These are phyloP conservation scores for Drosophila tropicalis DNA, from an alignment of 1,140 invertebrate species.

Conservation along the genomic window DNA sequence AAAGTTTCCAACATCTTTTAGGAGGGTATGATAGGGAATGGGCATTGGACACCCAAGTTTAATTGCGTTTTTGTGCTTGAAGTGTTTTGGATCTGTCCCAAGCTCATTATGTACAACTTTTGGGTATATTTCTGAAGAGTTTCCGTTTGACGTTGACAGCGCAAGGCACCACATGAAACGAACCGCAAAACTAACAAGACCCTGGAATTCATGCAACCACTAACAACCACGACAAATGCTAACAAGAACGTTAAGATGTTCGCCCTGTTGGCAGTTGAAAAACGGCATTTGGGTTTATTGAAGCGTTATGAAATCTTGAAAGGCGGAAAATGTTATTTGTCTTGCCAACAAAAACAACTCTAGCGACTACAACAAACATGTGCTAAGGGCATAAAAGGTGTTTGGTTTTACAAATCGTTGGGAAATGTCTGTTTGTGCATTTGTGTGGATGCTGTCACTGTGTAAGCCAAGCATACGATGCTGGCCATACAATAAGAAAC, in stretches of 20 bases:
- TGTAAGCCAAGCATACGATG: background rate
- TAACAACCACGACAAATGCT: constrained; percentile 36
- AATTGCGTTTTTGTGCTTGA: constrained; percentile 61
- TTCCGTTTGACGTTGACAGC: constrained; percentile 48
- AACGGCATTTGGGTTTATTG: constrained; percentile 47
- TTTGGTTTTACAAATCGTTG: constrained; percentile 56
- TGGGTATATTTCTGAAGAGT: constrained; percentile 25
- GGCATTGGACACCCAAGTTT: constrained; percentile 44
- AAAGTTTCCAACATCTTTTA: constrained; percentile 43
- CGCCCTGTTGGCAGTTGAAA: constrained; percentile 2
- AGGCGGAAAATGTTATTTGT: constrained; percentile 57
- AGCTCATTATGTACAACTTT: constrained; percentile 54
- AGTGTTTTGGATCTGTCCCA: constrained; percentile 32
- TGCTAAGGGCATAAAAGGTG: constrained; percentile 42
- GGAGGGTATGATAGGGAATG: background rate
- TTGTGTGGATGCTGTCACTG: constrained; percentile 29
- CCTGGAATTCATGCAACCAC: constrained; percentile 31
- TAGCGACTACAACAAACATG: constrained; percentile 25
- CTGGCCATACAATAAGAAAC: constrained; percentile 22
- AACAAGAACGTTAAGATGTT: constrained; percentile 41
- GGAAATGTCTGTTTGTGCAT: constrained; percentile 47
- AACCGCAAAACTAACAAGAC: constrained; percentile 57
- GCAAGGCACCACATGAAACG: constrained; percentile 51
- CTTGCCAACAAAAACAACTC: constrained; percentile 29
- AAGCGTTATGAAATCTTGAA: constrained; percentile 57